These are phyloP conservation scores for Panzeria rudis DNA, from an alignment of 2,888 invertebrate species.

Conservation along the genomic window DNA sequence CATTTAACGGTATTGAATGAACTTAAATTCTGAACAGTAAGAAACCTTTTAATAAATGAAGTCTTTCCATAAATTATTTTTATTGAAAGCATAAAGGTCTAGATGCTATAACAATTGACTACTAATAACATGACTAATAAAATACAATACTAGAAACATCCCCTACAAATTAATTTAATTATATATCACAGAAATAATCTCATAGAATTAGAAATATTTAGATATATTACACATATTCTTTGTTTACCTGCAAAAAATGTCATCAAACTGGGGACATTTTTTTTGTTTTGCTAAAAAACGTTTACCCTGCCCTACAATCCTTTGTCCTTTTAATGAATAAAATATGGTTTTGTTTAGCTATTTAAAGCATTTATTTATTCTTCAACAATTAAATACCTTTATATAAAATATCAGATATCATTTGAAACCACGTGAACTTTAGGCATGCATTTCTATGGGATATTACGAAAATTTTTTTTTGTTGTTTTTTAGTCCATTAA, in stretches of 20 bases:
- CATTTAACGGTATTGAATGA: no score
- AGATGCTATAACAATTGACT: no score
- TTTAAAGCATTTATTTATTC: neutral
- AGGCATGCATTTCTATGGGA: neutral
- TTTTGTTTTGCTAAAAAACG: neutral
- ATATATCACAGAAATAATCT: neutral
- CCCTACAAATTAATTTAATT: neutral
- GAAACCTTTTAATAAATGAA: no score
- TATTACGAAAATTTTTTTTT: neutral
- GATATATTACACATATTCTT: neutral
- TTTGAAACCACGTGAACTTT: neutral
- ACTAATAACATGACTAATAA: no score
- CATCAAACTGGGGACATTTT: neutral
- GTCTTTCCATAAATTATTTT: no score
- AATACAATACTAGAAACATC: no score
- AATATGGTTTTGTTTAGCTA: neutral
- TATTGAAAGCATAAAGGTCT: no score
- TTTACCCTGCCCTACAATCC: neutral
- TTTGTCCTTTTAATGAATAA: neutral
- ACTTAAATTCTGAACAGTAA: no score
- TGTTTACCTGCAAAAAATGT: neutral
- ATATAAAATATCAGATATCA: conserved; percentile 1
- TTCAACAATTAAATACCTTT: no score
- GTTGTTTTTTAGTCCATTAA: neutral
- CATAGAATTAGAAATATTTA: neutral